Base-by-base conservation (phyloP, 2,113 vertebrate genomes). In the Lutjanus erythropterus region DNA sequence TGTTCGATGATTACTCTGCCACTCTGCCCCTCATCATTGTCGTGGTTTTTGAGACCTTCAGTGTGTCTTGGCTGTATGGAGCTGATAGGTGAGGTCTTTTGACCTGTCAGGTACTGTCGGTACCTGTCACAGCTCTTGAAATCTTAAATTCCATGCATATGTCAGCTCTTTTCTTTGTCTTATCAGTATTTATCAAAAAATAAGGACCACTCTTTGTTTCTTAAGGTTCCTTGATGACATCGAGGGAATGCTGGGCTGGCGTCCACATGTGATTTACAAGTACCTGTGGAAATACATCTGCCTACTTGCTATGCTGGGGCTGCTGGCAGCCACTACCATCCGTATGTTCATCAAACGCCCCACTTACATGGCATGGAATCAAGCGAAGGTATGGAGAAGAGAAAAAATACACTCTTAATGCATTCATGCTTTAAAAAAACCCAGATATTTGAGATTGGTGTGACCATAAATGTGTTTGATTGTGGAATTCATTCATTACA, bases 61-160 rank as follows among this genome's bases (percentile, higher is more conserved):
- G 95, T 2, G 93, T 97, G 35, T 93, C 95, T 12, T 97, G 96
- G 96, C 62, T 96, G 2, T 97, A 95, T 1, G 95, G 96, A n/a
- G 92, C 96, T 0, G 96, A 95, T 67, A 95, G 96, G 96, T 97
- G 81, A 89, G 87, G n/a, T 47, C 8, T 35, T 31, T 52, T 50
- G n/a, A n/a, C n/a, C n/a, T 33, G 61, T 41, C 33, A 44, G n/a
- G n/a, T n/a, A 21, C 9, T 29, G 3, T 19, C 4, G 33, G 7
- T 35, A 35, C 7, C 33, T 3, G 25, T n/a, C n/a, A n/a, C n/a
- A n/a, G n/a, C 6, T 39, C 31, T 25, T 62, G 21, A 67, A 35
- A 41, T 56, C 5, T 47, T 47, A 16, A 16, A 31, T 47, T 23
- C 5, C 5, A 1, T 31, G 6, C 44, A 1, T n/a, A 60, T 65